Base-by-base conservation (phyloP, 2,797 vertebrate species). In the Yasuhikotakia modesta region DNA sequence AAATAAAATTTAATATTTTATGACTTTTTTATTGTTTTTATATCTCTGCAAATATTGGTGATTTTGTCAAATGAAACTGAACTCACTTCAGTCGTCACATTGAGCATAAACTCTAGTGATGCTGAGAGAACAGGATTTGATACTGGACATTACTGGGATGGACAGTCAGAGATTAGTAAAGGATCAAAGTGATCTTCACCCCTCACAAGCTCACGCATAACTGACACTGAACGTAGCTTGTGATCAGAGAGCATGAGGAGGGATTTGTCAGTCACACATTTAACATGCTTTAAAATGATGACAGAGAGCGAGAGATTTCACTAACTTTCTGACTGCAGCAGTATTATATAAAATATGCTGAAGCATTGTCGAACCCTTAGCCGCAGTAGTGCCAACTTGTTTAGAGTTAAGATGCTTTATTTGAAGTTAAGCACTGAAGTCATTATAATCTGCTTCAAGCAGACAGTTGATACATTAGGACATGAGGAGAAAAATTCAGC, bases 101-200 rank as follows among this genome's bases (percentile, higher is more conserved):
- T 1, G 12, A 72, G 57, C 13, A 43, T 45, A 35, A 63, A 63
- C 17, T 2, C 55, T 52, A 64, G 39, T 64, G 60, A 52, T 73
- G 58, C 13, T 14, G n/a, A 72, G 55, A n/a, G 39, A 22, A 60
- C 55, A 63, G 57, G 57, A 61, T 52, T 35, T 60, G n/a, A 73
- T 52, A 17, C 46, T 35, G 16, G 45, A 43, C 17, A 32, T 30
- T 19, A 63, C 81, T 82, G 82, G 83, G 87, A 61, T 81, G 81
- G 86, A 75, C 60, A 43, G 79, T 72, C 19, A 81, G 86, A 90
- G 88, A 92, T 91, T 91, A 91, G 88, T 87, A 80, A 66, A 75
- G 86, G 89, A 89, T 92, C 87, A 88, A 52, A 69, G 84, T 87
- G 85, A 87, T 91, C 86, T 45, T 81, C 86, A 77, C 83, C 84